phyloP scores from a whole-genome alignment of 2,113 vertebrate species.

The Ranitomeya variabilis region DNA sequence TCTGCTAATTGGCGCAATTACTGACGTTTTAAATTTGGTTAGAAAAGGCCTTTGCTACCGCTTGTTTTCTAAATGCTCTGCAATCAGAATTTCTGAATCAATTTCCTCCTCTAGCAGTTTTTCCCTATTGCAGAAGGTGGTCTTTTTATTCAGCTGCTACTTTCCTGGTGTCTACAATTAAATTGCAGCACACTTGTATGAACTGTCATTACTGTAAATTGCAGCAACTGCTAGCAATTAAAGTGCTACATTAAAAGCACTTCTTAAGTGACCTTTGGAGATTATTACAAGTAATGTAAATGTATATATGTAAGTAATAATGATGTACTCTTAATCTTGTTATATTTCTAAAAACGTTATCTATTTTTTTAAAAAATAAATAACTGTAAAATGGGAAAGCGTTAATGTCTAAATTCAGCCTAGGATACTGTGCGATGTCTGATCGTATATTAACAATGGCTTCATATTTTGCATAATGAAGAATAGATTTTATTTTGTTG shows the following conservation, averaged over 20 bases:
- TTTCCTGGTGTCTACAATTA: conserved; percentile 75
- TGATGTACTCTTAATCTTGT: conserved; percentile 36
- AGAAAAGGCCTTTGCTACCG: conserved; percentile 43
- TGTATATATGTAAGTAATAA: conserved; percentile 49
- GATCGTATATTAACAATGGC: not conserved
- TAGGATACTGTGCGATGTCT: not conserved
- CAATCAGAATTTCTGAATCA: conserved; percentile 58
- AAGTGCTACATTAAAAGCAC: conserved; percentile 67
- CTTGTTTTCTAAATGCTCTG: conserved; percentile 60
- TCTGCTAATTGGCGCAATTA: conserved; percentile 53
- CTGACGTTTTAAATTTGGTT: conserved; percentile 47
- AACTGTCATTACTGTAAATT: conserved; percentile 77
- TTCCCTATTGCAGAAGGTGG: conserved; percentile 60
- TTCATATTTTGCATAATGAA: not conserved
- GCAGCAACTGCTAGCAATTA: conserved; percentile 70
- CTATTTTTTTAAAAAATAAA: not conserved
- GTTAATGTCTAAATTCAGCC: not conserved
- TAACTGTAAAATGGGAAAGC: conserved; percentile 16
- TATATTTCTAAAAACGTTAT: conserved; percentile 27
- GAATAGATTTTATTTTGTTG: not conserved
- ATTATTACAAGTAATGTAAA: conserved; percentile 54
- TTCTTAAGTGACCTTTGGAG: conserved; percentile 61
- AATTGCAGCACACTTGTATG: conserved; percentile 70
- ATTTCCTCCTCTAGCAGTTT: conserved; percentile 59
- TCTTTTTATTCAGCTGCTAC: conserved; percentile 71